These are phyloP conservation scores for Macropis europaea DNA, from an alignment of 2,888 invertebrate genomes.

Conservation along the genomic window DNA sequence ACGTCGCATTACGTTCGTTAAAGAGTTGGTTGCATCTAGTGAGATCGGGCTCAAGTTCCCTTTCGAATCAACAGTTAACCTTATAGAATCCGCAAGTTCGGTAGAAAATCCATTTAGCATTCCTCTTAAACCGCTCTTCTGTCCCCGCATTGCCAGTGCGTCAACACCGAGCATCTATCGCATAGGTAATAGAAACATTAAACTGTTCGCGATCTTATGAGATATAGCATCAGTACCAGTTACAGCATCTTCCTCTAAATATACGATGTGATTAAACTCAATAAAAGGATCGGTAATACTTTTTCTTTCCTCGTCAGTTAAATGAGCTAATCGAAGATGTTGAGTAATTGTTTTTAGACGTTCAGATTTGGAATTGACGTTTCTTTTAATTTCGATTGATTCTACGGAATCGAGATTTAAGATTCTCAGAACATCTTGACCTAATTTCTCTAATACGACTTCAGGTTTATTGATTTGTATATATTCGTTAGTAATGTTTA, in stretches of 20 bases:
- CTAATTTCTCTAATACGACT: neutral
- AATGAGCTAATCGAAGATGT: neutral
- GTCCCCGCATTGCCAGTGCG: too few relatives aligned
- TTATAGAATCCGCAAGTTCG: too few relatives aligned
- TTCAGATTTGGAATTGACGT: neutral
- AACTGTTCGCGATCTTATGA: too few relatives aligned
- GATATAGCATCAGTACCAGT: neutral
- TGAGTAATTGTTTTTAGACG: neutral
- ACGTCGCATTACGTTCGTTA: too few relatives aligned
- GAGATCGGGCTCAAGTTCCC: too few relatives aligned
- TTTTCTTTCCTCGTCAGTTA: neutral
- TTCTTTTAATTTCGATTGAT: neutral
- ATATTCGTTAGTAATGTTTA: neutral
- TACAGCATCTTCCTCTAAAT: neutral
- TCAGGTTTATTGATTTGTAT: too few relatives aligned
- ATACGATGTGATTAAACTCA: neutral
- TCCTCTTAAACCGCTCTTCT: too few relatives aligned
- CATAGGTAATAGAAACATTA: too few relatives aligned
- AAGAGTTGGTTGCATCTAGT: too few relatives aligned
- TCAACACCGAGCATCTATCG: too few relatives aligned
- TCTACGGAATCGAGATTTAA: neutral
- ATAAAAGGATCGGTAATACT: neutral
- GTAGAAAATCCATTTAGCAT: too few relatives aligned
- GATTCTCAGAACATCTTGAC: neutral
- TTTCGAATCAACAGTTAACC: too few relatives aligned